Evolutionary conservation across 2,888 invertebrate genomes (phyloP).

Genomic region (Macropis europaea): DNA sequence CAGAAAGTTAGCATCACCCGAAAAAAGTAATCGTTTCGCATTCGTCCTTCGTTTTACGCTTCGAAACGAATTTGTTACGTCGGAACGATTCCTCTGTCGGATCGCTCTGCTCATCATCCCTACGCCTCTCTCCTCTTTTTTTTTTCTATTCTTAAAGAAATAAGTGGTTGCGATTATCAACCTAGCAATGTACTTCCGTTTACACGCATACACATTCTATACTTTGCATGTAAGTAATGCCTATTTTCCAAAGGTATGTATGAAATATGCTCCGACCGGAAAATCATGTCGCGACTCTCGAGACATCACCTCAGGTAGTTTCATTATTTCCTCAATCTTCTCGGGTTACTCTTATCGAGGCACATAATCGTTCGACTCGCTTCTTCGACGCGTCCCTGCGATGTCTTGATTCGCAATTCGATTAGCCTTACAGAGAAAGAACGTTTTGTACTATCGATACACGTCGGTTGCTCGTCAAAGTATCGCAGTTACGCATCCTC

Average conservation of each 20-base stretch:
- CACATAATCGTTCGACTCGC: neutral
- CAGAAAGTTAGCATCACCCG: constrained; percentile 3
- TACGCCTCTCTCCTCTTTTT: neutral
- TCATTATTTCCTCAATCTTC: neutral
- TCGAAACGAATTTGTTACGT: constrained; percentile 14
- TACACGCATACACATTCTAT: constrained; percentile 87
- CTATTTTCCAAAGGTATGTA: constrained; percentile 84
- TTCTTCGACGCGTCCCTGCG: neutral
- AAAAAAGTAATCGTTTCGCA: constrained; percentile 1
- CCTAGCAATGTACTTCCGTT: constrained; percentile 56
- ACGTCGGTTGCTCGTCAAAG: constrained; percentile 6
- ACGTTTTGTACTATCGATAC: constrained; percentile 41
- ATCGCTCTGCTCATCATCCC: neutral
- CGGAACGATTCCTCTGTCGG: neutral
- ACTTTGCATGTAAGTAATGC: constrained; percentile 96
- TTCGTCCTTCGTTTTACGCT: neutral
- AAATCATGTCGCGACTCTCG: constrained; percentile 16
- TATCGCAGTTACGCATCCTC: neutral
- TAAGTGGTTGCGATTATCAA: constrained; percentile 43
- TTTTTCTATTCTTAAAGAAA: constrained; percentile 33
- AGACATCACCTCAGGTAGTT: constrained; percentile 12
- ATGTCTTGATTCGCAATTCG: constrained; percentile 11
- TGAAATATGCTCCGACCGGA: constrained; percentile 42
- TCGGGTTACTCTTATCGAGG: constrained; percentile 4
- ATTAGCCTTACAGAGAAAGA: constrained; percentile 7